These are phyloP conservation scores for Lasiurus borealis DNA, from an alignment of 2,113 vertebrate species.

Conservation along the genomic window DNA sequence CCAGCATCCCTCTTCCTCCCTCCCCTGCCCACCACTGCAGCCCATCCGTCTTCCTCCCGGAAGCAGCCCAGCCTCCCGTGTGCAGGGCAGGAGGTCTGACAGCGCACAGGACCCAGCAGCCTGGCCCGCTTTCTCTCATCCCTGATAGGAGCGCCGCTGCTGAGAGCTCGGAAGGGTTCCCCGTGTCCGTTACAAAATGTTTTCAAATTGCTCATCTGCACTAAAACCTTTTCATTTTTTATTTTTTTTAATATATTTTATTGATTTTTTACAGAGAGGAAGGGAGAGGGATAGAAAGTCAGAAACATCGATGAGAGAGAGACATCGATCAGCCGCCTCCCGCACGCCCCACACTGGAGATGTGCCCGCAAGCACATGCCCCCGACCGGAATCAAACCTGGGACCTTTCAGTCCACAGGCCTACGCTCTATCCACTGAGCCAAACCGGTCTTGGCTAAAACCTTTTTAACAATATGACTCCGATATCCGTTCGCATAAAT, in stretches of 20 bases:
- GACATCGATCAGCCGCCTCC: too few relatives aligned
- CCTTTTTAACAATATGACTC: background rate
- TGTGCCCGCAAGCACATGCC: too few relatives aligned
- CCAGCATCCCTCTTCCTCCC: background rate
- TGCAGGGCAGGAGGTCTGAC: background rate
- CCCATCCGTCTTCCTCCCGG: background rate
- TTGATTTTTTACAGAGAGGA: too few relatives aligned
- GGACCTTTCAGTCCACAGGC: too few relatives aligned
- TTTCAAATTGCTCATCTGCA: background rate
- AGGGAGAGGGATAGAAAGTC: too few relatives aligned
- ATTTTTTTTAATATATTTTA: too few relatives aligned
- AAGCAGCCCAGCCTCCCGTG: too few relatives aligned
- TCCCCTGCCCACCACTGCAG: background rate
- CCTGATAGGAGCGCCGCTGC: background rate
- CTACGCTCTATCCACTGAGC: too few relatives aligned
- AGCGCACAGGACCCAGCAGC: background rate
- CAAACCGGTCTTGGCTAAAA: background rate
- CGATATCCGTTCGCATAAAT: conserved; percentile 40
- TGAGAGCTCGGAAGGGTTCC: background rate
- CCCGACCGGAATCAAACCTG: too few relatives aligned
- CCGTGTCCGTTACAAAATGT: background rate
- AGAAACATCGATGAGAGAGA: too few relatives aligned
- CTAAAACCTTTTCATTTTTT: conserved; percentile 23
- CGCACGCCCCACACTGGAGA: too few relatives aligned
- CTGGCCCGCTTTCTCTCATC: background rate